Evolutionary conservation across 2,888 invertebrate genomes (phyloP), one percentile per base, ranked within the genome.

Genomic region (Pseudeuparius sepicola): DNA sequence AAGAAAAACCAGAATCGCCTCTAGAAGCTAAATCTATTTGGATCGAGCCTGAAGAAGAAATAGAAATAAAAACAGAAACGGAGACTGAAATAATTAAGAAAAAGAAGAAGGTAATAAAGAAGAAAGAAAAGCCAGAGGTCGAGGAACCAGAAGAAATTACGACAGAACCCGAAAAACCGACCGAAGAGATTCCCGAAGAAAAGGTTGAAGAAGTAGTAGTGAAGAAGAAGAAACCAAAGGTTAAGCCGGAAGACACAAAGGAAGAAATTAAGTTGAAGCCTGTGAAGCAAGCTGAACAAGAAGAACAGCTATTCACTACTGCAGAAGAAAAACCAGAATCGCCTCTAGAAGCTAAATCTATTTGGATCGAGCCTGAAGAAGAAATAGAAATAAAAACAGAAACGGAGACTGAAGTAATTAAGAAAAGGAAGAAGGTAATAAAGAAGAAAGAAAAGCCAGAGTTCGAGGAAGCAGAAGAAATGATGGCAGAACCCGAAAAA

Each of bases 281-380:
- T 37, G 55, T 54, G 20, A 57, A 51, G 52, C 48, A 58, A 46
- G 44, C 64, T 57, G 50, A 66, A 52, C 46, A 64, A 54, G 63
- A 63, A 45, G 45, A 64, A 41, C 41, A 48, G 34, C 59, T 60
- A 2, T 43, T 55, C 46, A 56, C 41, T 1, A 55, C 56, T 17
- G 53, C 55, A 28, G 64, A 41, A 13, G 42, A 44, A 34, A n/a
- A n/a, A n/a, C n/a, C n/a, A n/a, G n/a, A n/a, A n/a, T n/a, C n/a
- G n/a, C n/a, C n/a, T n/a, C n/a, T n/a, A n/a, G n/a, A n/a, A n/a
- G n/a, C n/a, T n/a, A n/a, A n/a, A n/a, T n/a, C n/a, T n/a, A n/a
- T n/a, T n/a, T n/a, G n/a, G n/a, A n/a, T n/a, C n/a, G n/a, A n/a
- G n/a, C n/a, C 63, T 10, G 49, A 62, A 18, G 57, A 57, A 42